Base-by-base conservation (phyloP, 2,113 vertebrate genomes). In the Pseudonaja textilis region DNA sequence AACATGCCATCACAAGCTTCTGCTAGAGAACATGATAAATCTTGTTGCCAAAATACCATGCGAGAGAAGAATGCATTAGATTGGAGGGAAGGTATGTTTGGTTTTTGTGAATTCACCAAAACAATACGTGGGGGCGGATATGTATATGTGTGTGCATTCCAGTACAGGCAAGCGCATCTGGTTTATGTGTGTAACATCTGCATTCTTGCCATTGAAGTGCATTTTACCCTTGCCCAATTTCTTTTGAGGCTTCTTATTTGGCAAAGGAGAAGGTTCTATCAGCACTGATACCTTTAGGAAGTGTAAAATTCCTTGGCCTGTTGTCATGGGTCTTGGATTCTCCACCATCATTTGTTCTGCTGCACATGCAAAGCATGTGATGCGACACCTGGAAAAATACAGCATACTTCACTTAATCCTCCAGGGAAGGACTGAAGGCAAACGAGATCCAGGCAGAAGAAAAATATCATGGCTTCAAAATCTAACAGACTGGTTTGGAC, bases 1-100 rank as follows among this genome's bases (percentile, higher is more conserved):
- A 93, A 93, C 95, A 93, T 97, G 95, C 96, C 96, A 85, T 2
- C 96, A 97, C 96, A 97, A 93, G 96, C 96, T 96, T 45, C 91
- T 89, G 7, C 52, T 47, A 87, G 89, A 94, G 39, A 0, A 1
- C 59, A 0, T 57, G 1, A 57, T 23, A 29, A 11, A 39, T 23
- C 92, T 29, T 93, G 61, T 95, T 96, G 96, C 95, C 96, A 96
- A 95, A 96, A 95, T 91, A 94, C 26, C 42, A 90, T 94, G 86
- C 55, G 26, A 93, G 95, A 96, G 92, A 93, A 91, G 89, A 94
- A 93, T 97, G 96, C 95, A 92, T 96, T 95, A 96, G 94, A 26
- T 94, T 55, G 55, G 26, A 61, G 90, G 39, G 88, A 95, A 95
- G 93, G 94, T 95, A 91, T 95, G 93, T 94, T 95, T 94, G 91